Conservation (phyloP, 2,113 vertebrate species). For the Pachyramphus minor region DNA sequence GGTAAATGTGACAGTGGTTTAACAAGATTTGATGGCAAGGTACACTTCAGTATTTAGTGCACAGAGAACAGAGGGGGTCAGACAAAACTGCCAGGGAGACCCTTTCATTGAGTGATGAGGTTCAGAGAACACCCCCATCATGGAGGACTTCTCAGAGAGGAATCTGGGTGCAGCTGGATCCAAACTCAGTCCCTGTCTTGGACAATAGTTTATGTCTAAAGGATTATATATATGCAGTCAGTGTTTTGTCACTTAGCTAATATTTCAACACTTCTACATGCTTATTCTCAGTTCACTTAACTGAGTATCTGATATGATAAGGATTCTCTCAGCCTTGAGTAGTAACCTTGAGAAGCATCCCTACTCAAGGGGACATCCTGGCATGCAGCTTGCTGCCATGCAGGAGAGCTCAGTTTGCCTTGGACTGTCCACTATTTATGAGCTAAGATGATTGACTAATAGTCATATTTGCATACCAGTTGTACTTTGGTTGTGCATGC, state of each 20-base stretch:
- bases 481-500: neutral
- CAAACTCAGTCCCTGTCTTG: no score
- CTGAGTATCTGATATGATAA: neutral
- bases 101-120: neutral
- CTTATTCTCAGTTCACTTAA: neutral
- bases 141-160: neutral
- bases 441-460: neutral
- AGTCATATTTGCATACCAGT: neutral
- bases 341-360: neutral
- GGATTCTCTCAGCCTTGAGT: neutral
- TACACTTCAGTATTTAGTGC: neutral
- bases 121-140: neutral
- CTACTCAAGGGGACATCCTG: neutral
- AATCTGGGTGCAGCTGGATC: neutral
- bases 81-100: neutral
- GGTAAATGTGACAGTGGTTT: neutral
- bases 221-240: neutral
- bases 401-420: neutral
- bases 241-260: neutral
- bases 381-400: neutral
- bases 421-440: neutral
- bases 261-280: accelerated
- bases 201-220: neutral
- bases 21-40: neutral
- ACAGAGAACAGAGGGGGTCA: neutral